A percentile compares a stretch with the other conserved stretches of the same genome.
Evolutionary conservation across 2,113 vertebrate genomes (phyloP).

Genomic region (Miniopterus natalensis): DNA sequence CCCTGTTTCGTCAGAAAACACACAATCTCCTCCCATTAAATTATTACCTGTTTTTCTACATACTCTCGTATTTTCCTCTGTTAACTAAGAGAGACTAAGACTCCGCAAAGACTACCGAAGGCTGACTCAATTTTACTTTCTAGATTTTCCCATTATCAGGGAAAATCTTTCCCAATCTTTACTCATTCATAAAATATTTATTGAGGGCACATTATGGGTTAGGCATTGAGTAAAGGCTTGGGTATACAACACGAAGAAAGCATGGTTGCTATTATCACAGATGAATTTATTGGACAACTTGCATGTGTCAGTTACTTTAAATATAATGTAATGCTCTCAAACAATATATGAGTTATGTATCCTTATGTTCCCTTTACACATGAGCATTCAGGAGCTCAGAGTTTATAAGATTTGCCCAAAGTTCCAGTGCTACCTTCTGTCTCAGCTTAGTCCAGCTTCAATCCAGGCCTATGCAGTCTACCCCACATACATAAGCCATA

Average conservation of each 20-base stretch:
- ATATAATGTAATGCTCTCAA: too few species aligned
- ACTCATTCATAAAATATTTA: background rate
- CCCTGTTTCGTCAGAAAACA: constrained; percentile 18
- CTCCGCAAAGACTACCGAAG: background rate
- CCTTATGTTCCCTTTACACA: too few species aligned
- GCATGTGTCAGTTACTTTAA: background rate
- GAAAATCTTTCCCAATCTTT: background rate
- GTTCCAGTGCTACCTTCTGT: too few species aligned
- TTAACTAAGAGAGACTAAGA: background rate
- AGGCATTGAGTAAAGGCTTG: background rate
- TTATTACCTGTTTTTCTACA: background rate
- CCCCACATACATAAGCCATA: too few species aligned
- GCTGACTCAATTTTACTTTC: background rate
- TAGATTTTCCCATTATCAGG: background rate
- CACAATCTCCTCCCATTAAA: background rate
- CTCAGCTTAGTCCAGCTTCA: too few species aligned
- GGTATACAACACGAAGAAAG: background rate
- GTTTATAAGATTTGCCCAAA: too few species aligned
- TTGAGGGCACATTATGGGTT: background rate
- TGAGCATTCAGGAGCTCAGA: too few species aligned
- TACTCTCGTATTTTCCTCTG: background rate
- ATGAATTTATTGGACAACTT: background rate
- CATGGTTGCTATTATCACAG: background rate
- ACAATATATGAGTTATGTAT: too few species aligned
- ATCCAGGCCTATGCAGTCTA: too few species aligned